Percentiles rank a stretch among this genome's conserved stretches.
These are phyloP conservation scores for Hermetia illucens DNA, from an alignment of 1,140 invertebrate species.

Conservation along the genomic window DNA sequence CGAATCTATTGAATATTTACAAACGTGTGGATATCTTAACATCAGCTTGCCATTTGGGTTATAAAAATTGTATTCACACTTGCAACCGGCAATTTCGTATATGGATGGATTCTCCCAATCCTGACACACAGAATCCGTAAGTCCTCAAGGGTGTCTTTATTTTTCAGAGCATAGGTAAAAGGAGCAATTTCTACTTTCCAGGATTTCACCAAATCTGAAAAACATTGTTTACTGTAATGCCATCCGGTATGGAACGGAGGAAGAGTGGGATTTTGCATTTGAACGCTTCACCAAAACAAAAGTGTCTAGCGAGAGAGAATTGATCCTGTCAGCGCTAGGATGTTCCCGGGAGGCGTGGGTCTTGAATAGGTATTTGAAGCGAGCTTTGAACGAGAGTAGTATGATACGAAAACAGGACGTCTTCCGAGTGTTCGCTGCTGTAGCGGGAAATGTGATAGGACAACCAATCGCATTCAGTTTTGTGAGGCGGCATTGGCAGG, in stretches of 20 bases:
- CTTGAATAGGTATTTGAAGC: conserved; percentile 56
- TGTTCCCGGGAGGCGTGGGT: conserved; percentile 66
- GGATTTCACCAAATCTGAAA: conserved; percentile 69
- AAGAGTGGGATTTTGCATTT: conserved; percentile 78
- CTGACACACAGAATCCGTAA: conserved; percentile 59
- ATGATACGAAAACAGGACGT: conserved; percentile 70
- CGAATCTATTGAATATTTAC: conserved; percentile 48
- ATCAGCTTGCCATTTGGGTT: conserved; percentile 53
- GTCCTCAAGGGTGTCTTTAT: conserved; percentile 16
- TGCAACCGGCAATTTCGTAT: conserved; percentile 51
- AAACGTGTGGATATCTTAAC: conserved; percentile 53
- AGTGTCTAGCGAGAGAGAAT: conserved; percentile 60
- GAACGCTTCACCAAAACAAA: conserved; percentile 54
- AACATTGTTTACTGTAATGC: conserved; percentile 72
- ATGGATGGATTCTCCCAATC: conserved; percentile 51
- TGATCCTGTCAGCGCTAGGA: conserved; percentile 58
- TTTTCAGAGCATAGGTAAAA: too few relatives aligned
- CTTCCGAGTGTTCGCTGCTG: conserved; percentile 51
- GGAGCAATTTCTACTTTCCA: conserved; percentile 29
- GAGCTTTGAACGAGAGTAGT: conserved; percentile 50
- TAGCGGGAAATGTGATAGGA: conserved; percentile 54
- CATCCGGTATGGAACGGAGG: conserved; percentile 57
- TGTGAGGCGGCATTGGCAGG: conserved; percentile 54
- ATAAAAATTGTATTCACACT: conserved; percentile 51
- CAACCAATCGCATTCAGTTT: conserved; percentile 61